Conservation (phyloP, 2,113 vertebrate genomes). For the Speoplatyrhinus poulsoni region DNA sequence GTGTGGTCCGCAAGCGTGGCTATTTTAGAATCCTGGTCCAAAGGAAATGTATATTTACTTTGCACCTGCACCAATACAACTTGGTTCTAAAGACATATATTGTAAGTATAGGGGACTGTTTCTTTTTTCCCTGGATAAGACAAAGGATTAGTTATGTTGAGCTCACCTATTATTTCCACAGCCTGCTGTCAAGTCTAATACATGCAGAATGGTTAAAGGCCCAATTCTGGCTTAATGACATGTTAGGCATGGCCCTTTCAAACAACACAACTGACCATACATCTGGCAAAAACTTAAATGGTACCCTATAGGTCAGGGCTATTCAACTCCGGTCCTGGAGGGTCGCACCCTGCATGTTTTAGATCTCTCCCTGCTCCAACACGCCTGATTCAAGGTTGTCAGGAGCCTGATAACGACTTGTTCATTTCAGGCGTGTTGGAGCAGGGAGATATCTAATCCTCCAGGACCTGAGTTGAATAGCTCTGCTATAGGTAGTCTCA, state of each 20-base stretch:
- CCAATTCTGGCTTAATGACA: background rate
- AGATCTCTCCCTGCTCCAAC: too few species aligned
- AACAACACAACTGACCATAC: too few species aligned
- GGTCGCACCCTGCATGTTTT: too few species aligned
- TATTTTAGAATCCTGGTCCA: conserved; percentile 53
- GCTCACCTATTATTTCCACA: conserved; percentile 38
- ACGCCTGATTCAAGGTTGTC: too few species aligned
- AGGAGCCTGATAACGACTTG: too few species aligned
- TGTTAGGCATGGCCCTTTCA: background rate
- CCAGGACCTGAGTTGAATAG: too few species aligned
- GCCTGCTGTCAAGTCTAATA: conserved; percentile 34
- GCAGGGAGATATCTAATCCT: too few species aligned
- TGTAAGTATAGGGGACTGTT: conserved; percentile 24
- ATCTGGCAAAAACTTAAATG: too few species aligned
- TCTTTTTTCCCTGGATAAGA: conserved; percentile 35
- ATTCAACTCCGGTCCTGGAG: background rate
- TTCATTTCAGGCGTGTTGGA: too few species aligned
- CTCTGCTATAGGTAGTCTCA: too few species aligned
- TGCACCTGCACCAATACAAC: conserved; percentile 37
- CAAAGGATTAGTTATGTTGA: conserved; percentile 39
- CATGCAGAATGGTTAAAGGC: conserved; percentile 19
- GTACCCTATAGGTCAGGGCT: too few species aligned
- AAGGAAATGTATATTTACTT: conserved; percentile 42
- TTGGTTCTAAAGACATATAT: conserved; percentile 20
- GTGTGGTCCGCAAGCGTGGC: conserved; percentile 45